A percentile compares a stretch with the other conserved stretches of the same genome.
Conservation (phyloP, 1,140 invertebrate species). For the Fopius arisanus region DNA sequence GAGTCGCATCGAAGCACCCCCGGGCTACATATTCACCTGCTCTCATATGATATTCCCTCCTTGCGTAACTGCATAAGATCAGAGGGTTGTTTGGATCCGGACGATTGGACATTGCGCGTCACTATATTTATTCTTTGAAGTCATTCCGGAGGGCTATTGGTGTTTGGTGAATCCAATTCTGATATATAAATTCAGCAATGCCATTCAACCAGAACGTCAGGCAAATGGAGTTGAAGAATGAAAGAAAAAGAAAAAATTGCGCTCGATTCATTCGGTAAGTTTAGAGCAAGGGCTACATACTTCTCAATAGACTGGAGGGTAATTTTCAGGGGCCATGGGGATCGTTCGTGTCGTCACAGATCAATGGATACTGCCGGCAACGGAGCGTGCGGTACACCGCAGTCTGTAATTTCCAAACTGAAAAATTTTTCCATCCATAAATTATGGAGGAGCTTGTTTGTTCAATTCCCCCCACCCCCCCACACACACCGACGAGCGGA, state of each 20-base stretch:
- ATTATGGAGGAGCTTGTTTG: slow-evolving; percentile 18
- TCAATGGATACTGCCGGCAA: slow-evolving; percentile 38
- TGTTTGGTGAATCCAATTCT: background rate
- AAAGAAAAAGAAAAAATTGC: background rate
- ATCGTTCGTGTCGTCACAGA: slow-evolving; percentile 48
- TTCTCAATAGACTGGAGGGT: background rate
- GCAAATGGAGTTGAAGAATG: background rate
- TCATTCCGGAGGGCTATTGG: too few relatives aligned
- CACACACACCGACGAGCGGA: slow-evolving; percentile 1
- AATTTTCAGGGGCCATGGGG: slow-evolving; percentile 25
- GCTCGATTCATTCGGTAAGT: background rate
- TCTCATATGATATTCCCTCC: background rate
- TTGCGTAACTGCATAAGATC: background rate
- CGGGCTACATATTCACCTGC: background rate
- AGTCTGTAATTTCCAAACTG: background rate
- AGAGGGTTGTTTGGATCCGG: background rate
- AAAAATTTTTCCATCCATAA: slow-evolving; percentile 20
- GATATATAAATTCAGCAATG: background rate
- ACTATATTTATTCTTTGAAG: too few relatives aligned
- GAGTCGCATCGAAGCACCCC: background rate
- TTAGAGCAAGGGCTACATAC: background rate
- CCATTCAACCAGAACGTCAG: background rate
- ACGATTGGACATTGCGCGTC: background rate
- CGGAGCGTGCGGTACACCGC: slow-evolving; percentile 33
- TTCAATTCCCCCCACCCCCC: background rate